Percentiles rank a stretch among this genome's conserved stretches.
Conservation (phyloP, 1,140 invertebrate genomes). For the Cecropterus lyciades region DNA sequence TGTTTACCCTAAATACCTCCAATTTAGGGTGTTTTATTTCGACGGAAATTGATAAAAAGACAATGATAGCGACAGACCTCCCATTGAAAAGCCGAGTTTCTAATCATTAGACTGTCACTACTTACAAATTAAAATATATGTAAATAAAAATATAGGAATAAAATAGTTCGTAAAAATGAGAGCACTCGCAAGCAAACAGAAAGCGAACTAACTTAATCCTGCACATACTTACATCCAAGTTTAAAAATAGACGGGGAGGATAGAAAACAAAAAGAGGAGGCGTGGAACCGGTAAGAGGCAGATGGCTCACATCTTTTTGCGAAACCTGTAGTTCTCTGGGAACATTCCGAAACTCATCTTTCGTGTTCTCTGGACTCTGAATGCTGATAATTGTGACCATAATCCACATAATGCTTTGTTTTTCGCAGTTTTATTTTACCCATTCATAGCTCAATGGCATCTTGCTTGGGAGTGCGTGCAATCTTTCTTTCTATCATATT, state of each 20-base stretch:
- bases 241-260: constrained; percentile 64
- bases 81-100: too few relatives aligned
- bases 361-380: constrained; percentile 21
- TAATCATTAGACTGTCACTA: too few relatives aligned
- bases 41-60: too few relatives aligned
- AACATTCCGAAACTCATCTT: constrained; percentile 62
- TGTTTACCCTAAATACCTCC: too few relatives aligned
- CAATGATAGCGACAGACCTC: too few relatives aligned
- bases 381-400: constrained; percentile 19
- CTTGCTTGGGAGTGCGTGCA: too few relatives aligned
- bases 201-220: constrained; percentile 32
- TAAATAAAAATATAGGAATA: too few relatives aligned
- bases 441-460: too few relatives aligned
- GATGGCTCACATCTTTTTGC: constrained; percentile 70
- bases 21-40: too few relatives aligned
- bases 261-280: constrained; percentile 60
- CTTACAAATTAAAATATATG: too few relatives aligned
- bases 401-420: constrained; percentile 3
- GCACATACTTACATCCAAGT: constrained; percentile 17
- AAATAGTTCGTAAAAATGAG: constrained; percentile 1
- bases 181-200: constrained; percentile 38
- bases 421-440: background rate
- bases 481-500: too few relatives aligned
- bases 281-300: constrained; percentile 71
- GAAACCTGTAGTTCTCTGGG: constrained; percentile 54